Evolutionary conservation across 2,797 vertebrate species (phyloP).

Genomic region (Craterocephalus amniculus): DNA sequence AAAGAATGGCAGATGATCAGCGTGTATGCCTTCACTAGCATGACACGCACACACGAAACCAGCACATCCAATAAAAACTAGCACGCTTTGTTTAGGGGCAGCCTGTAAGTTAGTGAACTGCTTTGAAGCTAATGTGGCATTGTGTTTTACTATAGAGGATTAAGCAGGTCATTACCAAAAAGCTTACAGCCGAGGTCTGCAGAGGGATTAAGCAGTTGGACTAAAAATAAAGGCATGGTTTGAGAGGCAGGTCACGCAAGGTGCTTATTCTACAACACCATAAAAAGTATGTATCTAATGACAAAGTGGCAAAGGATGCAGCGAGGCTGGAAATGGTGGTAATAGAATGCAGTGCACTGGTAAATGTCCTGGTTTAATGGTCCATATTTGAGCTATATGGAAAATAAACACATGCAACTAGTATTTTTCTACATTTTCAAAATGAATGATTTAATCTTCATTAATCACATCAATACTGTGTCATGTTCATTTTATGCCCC

Average conservation of each 20-base stretch:
- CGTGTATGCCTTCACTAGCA: constrained; percentile 17
- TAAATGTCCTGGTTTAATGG: background rate
- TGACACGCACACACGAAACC: constrained; percentile 26
- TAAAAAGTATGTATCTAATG: background rate
- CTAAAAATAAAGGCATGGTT: constrained; percentile 40
- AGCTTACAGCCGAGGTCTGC: constrained; percentile 72
- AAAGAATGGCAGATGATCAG: background rate
- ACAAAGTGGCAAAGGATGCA: background rate
- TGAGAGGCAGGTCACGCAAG: constrained; percentile 30
- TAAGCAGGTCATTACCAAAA: constrained; percentile 81
- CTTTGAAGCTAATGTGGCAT: constrained; percentile 74
- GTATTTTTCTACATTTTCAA: background rate
- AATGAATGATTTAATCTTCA: background rate
- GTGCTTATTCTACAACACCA: constrained; percentile 12
- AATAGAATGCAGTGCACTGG: background rate
- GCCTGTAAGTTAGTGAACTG: constrained; percentile 67
- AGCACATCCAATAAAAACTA: constrained; percentile 42
- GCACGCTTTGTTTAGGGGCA: constrained; percentile 52
- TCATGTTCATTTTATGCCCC: background rate
- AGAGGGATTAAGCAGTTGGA: constrained; percentile 77
- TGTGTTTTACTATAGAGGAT: constrained; percentile 77
- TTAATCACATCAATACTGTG: background rate
- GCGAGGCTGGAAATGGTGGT: background rate
- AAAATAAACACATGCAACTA: background rate
- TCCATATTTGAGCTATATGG: background rate